Base-by-base conservation (phyloP, 2,888 invertebrate species). In the Lypha dubia region DNA sequence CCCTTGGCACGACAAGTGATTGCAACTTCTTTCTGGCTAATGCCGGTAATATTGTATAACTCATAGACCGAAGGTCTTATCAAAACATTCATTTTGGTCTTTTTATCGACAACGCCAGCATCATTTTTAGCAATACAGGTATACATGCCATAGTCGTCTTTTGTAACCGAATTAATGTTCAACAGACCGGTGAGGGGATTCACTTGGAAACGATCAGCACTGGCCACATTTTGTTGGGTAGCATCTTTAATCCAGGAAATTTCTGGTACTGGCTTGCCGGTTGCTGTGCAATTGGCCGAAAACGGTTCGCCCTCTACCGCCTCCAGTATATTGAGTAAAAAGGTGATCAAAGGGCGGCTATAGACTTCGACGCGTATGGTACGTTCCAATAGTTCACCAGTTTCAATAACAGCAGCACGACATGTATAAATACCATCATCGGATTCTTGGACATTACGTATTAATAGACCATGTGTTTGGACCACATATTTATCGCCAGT, bases 341-440 rank as follows among this genome's bases (percentile, higher is more conserved):
- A 93, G 76, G 94, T 94, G 90, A 97, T 95, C 89, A 94, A 93
- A 9, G 97, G 97, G 49, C 95, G 95, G 22, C 95, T 94, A 89
- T 96, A 95, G 28, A 96, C 96, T 93, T 96, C 96, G 11, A 98
- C 95, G 91, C 95, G 95, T 86, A 98, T 98, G 88, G 94, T 94
- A 83, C 95, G 94, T 87, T 95, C 95, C 70, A 95, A 94, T 6
- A 97, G 93, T 90, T 97, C 95, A 51, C 97, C 98, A 49, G 97
- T 96, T 86, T 94, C 94, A 20, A 95, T 94, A 0, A 97, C 97
- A 51, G 96, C 95, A n/a, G 97, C 98, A 60, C 97, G 94, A 90
- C 98, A 98, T 5, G 95, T 96, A 90, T 98, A 98, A 11, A 95
- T 94, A 0, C 97, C 98, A 89, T 97, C 97, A 88, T 98, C 97